phyloP scores from a whole-genome alignment of 1,140 invertebrate genomes.

The Leptinotarsa texana region DNA sequence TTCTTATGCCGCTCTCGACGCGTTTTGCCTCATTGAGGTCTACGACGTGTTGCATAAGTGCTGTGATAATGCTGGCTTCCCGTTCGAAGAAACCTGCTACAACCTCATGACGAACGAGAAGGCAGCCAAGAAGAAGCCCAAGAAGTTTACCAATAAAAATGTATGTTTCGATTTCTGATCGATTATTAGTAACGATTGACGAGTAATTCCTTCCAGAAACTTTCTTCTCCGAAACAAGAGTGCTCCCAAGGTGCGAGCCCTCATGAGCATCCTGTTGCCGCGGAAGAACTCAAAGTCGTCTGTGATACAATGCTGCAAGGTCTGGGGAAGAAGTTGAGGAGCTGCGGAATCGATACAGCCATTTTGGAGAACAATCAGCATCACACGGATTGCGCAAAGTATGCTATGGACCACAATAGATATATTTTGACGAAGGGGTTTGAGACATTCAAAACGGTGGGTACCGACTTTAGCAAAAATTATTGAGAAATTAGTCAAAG shows the following conservation, averaged over 20 bases:
- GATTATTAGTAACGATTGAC: no score
- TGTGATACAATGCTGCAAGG: slow-evolving; percentile 63
- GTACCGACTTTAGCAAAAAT: no score
- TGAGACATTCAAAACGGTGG: slow-evolving; percentile 55
- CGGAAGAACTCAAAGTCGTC: slow-evolving; percentile 56
- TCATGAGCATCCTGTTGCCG: slow-evolving; percentile 31
- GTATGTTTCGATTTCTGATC: neutral
- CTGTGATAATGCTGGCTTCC: slow-evolving; percentile 59
- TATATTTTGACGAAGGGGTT: slow-evolving; percentile 63
- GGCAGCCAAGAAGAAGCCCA: slow-evolving; percentile 55
- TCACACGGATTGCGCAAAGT: slow-evolving; percentile 59
- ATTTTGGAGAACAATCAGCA: slow-evolving; percentile 59
- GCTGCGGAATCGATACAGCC: slow-evolving; percentile 68
- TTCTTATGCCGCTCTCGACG: slow-evolving; percentile 81
- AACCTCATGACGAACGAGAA: slow-evolving; percentile 59
- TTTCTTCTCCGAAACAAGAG: slow-evolving; percentile 24
- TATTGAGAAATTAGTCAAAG: no score
- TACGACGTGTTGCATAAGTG: slow-evolving; percentile 64
- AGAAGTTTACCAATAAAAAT: slow-evolving; percentile 46
- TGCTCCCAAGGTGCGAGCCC: slow-evolving; percentile 39
- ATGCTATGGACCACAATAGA: slow-evolving; percentile 60
- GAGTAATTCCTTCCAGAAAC: slow-evolving; percentile 22
- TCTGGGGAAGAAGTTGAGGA: slow-evolving; percentile 64
- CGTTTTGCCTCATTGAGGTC: slow-evolving; percentile 76
- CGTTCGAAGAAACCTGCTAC: slow-evolving; percentile 65